Percentiles rank a stretch among this genome's conserved stretches.
Evolutionary conservation across 2,797 vertebrate genomes (phyloP).

Genomic region (Acrossocheilus wenchowensis): DNA sequence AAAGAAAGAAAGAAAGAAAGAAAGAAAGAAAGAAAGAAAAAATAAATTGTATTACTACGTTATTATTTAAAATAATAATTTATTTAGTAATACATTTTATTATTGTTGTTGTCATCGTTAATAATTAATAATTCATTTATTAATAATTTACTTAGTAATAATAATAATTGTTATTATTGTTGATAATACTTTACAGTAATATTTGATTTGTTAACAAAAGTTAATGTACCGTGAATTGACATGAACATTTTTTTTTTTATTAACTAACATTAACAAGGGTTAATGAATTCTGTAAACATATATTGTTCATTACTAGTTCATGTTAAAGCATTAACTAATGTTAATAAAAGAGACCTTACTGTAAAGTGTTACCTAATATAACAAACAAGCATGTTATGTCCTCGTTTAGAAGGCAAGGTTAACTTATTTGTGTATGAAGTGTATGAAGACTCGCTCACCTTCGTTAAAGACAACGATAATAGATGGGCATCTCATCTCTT

Average conservation of each 20-base stretch:
- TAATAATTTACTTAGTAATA: not conserved
- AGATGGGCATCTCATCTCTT: constrained; percentile 73
- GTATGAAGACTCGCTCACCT: constrained; percentile 43
- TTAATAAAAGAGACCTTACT: not conserved
- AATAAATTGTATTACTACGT: no score
- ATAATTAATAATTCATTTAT: not conserved
- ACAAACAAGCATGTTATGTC: not conserved
- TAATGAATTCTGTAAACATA: not conserved
- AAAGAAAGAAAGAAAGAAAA: no score
- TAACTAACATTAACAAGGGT: not conserved
- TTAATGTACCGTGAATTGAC: not conserved
- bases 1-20: no score
- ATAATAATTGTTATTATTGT: not conserved
- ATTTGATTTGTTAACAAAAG: not conserved
- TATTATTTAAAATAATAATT: not conserved
- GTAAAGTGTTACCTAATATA: not conserved
- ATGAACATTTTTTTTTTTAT: not conserved
- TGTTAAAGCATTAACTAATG: not conserved
- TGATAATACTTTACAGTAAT: not conserved
- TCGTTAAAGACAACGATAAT: constrained; percentile 65
- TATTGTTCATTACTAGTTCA: not conserved
- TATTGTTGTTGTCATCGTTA: not conserved
- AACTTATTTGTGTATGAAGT: not conserved
- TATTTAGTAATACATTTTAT: not conserved
- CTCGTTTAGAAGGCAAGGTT: not conserved